Conservation (phyloP, 1,140 invertebrate species). For the Trachymyrmex septentrionalis region DNA sequence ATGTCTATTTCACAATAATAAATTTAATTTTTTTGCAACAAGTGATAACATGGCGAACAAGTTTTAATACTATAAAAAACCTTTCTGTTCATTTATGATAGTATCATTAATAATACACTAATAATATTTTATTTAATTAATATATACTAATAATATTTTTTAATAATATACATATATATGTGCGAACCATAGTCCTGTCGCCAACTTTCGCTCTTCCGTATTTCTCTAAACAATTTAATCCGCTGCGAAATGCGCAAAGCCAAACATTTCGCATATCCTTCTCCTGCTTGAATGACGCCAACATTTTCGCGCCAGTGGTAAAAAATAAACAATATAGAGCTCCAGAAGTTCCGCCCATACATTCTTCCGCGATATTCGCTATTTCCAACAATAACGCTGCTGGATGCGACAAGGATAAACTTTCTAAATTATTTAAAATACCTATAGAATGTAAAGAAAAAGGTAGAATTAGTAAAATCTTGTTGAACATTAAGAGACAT, state of each 20-base stretch:
- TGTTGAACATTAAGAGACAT: background rate
- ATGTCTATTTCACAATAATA: background rate
- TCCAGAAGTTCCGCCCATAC: constrained; percentile 92
- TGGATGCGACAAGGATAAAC: constrained; percentile 83
- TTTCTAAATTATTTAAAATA: constrained; percentile 81
- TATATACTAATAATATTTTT: background rate
- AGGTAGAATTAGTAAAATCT: background rate
- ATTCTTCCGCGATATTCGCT: constrained; percentile 88
- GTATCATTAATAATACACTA: background rate
- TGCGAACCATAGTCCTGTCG: constrained; percentile 91
- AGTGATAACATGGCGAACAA: background rate
- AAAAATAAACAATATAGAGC: constrained; percentile 91
- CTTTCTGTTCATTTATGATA: background rate
- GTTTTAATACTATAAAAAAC: background rate
- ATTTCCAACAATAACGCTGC: constrained; percentile 86
- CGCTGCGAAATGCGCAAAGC: constrained; percentile 86
- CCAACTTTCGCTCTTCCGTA: constrained; percentile 92
- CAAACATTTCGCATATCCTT: constrained; percentile 80
- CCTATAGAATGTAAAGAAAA: constrained; percentile 69
- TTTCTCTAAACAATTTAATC: constrained; percentile 88
- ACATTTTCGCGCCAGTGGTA: constrained; percentile 87
- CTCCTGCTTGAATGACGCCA: constrained; percentile 75
- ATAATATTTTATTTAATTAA: background rate
- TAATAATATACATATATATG: background rate
- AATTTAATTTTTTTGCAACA: background rate